Base-by-base conservation (phyloP, 2,113 vertebrate genomes). In the Hiodon tergisus region DNA sequence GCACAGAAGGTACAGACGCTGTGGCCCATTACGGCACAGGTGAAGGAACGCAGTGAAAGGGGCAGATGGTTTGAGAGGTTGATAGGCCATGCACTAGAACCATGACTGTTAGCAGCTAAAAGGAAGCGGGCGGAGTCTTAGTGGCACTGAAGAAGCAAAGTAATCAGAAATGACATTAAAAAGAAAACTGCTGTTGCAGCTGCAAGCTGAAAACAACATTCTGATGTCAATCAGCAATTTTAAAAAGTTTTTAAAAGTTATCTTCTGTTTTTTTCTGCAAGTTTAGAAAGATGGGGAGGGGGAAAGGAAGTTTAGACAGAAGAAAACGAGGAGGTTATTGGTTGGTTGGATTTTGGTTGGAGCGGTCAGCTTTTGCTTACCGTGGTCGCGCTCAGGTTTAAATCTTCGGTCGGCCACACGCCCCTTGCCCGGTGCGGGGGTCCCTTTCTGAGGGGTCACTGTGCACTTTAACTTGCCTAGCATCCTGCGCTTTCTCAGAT, bases 391-490 rank as follows among this genome's bases (percentile, higher is more conserved):
- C 92, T 96, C 94, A 90, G 92, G 92, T 91, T 95, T 97, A 95
- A 95, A 93, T 93, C 93, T 94, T 95, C 94, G 94, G 86, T 95
- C 93, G 94, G 95, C 90, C 93, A 96, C 92, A 94, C 87, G 93
- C 93, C 93, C 93, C 94, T 96, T 97, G 91, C 94, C 95, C 93
- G 96, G 91, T 88, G 94, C 93, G 92, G 88, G 93, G 90, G 92
- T 89, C 90, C 94, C 94, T 93, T 94, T 91, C 85, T 94, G 95
- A 90, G 94, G 92, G 92, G 92, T 93, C 92, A 93, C 87, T 92
- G 94, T 96, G 95, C 93, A 97, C 89, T 94, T 97, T 93, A 98
- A 92, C 90, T 93, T 98, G 94, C 93, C 94, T 94, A 98, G 89
- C 80, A 92, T 93, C 89, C 94, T 94, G 92, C 93, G 94, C 91